Percentiles rank a stretch among this genome's conserved stretches.
These are phyloP conservation scores for Leptoteleia sp. DNA, from an alignment of 1,140 invertebrate genomes.

Conservation along the genomic window DNA sequence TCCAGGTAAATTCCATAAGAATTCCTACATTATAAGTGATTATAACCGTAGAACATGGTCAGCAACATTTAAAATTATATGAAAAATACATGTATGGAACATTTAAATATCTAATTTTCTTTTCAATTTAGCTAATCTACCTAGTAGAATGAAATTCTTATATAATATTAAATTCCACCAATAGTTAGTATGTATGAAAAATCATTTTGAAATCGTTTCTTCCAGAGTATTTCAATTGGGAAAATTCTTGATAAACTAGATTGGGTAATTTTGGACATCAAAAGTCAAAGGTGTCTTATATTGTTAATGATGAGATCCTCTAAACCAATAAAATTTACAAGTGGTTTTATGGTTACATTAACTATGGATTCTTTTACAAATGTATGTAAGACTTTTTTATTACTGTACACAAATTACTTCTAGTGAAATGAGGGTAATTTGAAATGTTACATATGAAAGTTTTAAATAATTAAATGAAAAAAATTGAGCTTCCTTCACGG, in stretches of 20 bases:
- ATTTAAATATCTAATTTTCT: no score
- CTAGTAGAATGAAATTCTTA: no score
- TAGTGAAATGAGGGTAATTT: no score
- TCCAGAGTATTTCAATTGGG: constrained; percentile 63
- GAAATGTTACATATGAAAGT: not conserved
- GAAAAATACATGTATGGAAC: no score
- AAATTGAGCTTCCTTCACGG: no score
- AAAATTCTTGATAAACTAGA: constrained; percentile 60
- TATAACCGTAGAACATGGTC: no score
- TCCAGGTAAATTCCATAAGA: constrained; percentile 60
- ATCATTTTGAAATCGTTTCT: no score
- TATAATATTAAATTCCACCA: no score
- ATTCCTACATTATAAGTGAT: no score
- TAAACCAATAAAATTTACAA: constrained; percentile 68
- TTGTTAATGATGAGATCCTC: constrained; percentile 49
- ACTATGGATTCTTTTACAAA: constrained; percentile 65
- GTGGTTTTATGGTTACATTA: constrained; percentile 62
- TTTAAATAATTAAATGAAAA: not conserved
- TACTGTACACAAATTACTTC: not conserved
- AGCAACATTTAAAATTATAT: no score
- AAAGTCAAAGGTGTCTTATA: constrained; percentile 51
- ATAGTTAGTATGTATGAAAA: no score
- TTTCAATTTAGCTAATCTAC: no score
- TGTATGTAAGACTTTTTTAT: constrained; percentile 43
- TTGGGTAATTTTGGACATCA: constrained; percentile 48